Conservation (phyloP, 2,797 vertebrate genomes). For the Pygocentrus nattereri region DNA sequence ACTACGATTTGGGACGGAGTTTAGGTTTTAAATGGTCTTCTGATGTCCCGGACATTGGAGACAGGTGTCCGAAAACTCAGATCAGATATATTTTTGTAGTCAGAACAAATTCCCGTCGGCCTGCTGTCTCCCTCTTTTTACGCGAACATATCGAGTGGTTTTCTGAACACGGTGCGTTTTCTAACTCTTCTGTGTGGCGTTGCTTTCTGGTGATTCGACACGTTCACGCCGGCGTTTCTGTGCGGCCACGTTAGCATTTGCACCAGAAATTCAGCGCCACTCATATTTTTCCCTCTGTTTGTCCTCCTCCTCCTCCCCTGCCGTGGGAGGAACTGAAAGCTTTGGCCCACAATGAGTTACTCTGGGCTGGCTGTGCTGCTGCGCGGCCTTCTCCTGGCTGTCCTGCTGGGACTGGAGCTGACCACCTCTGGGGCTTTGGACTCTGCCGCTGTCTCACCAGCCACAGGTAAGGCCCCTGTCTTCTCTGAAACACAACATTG, state of each 20-base stretch:
- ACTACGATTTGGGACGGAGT: slow-evolving; percentile 55
- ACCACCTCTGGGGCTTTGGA: slow-evolving; percentile 69
- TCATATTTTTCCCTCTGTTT: slow-evolving; percentile 15
- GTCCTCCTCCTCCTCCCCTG: slow-evolving; percentile 10
- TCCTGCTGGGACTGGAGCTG: slow-evolving; percentile 79
- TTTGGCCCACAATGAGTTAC: slow-evolving; percentile 77
- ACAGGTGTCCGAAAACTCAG: slow-evolving; percentile 49
- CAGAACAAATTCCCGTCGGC: slow-evolving; percentile 37
- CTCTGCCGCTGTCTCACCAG: slow-evolving; percentile 66
- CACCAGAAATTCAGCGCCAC: slow-evolving; percentile 21
- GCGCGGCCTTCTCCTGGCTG: slow-evolving; percentile 86
- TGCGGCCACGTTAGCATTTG: background rate
- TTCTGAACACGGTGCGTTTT: no score
- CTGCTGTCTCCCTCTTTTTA: background rate
- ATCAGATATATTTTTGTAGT: slow-evolving; percentile 29
- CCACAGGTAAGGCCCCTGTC: slow-evolving; percentile 75
- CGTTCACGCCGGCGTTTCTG: slow-evolving; percentile 12
- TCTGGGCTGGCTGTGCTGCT: slow-evolving; percentile 75
- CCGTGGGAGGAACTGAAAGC: slow-evolving; percentile 60
- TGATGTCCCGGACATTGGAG: slow-evolving; percentile 45
- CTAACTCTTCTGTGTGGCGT: no score
- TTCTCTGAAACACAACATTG: no score
- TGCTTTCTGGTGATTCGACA: slow-evolving; percentile 45
- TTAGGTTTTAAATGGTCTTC: slow-evolving; percentile 49
- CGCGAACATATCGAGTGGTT: no score